Percentiles rank a stretch among this genome's conserved stretches.
Evolutionary conservation across 2,797 vertebrate genomes (phyloP).

Genomic region (Taenioides sp.): DNA sequence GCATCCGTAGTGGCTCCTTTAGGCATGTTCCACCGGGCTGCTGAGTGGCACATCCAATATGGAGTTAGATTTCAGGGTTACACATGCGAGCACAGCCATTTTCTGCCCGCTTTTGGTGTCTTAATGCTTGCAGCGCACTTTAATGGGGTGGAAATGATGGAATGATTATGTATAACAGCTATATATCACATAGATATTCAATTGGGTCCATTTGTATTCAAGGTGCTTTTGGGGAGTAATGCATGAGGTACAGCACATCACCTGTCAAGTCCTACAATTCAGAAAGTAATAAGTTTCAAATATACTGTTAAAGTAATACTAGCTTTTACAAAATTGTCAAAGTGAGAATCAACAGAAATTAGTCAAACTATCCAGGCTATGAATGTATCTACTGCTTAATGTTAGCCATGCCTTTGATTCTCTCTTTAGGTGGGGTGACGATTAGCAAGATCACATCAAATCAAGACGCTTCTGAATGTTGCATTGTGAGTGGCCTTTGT

Average conservation of each 20-base stretch:
- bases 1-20: not conserved
- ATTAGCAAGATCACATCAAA: not conserved
- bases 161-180: slow-evolving; percentile 13
- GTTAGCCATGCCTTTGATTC: not conserved
- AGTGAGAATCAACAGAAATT: not conserved
- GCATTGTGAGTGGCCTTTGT: not conserved
- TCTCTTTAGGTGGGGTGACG: not conserved
- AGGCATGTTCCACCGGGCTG: slow-evolving; percentile 10
- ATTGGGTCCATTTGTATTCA: not conserved
- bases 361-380: not conserved
- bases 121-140: not conserved
- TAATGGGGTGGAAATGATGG: slow-evolving; percentile 12
- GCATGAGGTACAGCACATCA: not conserved
- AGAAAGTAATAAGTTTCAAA: not conserved
- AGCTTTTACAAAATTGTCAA: not conserved
- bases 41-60: slow-evolving; percentile 11
- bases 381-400: not conserved
- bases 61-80: slow-evolving; percentile 18
- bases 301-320: not conserved
- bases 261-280: not conserved
- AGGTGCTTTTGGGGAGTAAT: not conserved
- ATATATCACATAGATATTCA: not conserved
- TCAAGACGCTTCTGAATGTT: not conserved
- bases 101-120: not conserved
- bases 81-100: slow-evolving; percentile 1